These are phyloP conservation scores for Spea hammondii DNA, from an alignment of 2,797 vertebrate species.

Conservation along the genomic window DNA sequence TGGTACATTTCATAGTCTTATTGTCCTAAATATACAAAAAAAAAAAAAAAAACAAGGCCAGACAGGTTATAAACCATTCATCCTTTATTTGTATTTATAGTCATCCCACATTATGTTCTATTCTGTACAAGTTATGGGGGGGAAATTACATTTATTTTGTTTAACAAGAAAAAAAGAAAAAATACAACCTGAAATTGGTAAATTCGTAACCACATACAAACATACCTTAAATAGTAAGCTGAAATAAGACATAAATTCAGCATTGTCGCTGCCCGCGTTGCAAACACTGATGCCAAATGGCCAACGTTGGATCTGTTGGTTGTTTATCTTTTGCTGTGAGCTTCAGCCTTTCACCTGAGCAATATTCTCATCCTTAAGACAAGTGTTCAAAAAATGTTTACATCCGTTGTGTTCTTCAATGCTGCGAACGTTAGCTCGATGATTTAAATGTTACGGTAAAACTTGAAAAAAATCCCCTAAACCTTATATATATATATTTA, in stretches of 20 bases:
- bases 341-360: too few relatives aligned
- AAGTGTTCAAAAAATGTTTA: too few relatives aligned
- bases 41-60: not conserved
- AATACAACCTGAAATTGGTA: conserved; percentile 5
- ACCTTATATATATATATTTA: too few relatives aligned
- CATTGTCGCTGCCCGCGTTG: not conserved
- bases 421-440: too few relatives aligned
- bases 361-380: too few relatives aligned
- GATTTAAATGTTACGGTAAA: too few relatives aligned
- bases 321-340: too few relatives aligned
- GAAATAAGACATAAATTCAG: conserved; percentile 8
- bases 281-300: not conserved
- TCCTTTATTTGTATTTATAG: conserved; percentile 69
- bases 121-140: conserved; percentile 22
- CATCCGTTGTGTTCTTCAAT: too few relatives aligned
- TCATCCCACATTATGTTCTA: conserved; percentile 76
- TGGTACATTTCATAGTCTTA: too few relatives aligned
- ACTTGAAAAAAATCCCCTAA: too few relatives aligned
- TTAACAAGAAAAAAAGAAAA: conserved; percentile 13
- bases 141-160: not conserved
- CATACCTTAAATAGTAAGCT: conserved; percentile 12
- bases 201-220: conserved; percentile 11
- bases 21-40: too few relatives aligned
- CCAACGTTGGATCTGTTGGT: too few relatives aligned
- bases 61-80: conserved; percentile 19